These are phyloP conservation scores for Dendrolimus punctatus DNA, from an alignment of 1,140 invertebrate genomes.

Conservation along the genomic window DNA sequence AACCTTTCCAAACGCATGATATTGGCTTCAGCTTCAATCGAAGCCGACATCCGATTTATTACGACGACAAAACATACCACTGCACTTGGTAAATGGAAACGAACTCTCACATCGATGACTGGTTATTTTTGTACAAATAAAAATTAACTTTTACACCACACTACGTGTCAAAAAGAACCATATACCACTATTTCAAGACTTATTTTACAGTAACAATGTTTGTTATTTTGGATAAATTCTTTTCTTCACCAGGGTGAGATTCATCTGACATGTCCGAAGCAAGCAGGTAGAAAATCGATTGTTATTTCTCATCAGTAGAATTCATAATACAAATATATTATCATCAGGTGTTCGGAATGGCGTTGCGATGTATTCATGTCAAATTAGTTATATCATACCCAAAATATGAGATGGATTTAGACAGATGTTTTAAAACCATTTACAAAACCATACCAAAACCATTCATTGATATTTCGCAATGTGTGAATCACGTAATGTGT, in stretches of 20 bases:
- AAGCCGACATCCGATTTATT: too few species aligned
- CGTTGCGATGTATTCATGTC: slow-evolving; percentile 7
- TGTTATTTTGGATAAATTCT: slow-evolving; percentile 41
- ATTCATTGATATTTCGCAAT: too few species aligned
- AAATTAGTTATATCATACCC: slow-evolving; percentile 15
- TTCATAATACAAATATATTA: slow-evolving; percentile 27
- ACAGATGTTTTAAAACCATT: too few species aligned
- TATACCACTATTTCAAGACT: background rate
- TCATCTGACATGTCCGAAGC: slow-evolving; percentile 36
- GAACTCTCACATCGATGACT: slow-evolving; percentile 48
- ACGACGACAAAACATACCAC: too few species aligned
- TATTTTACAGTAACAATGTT: background rate
- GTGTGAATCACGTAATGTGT: too few species aligned
- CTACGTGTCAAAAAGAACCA: background rate
- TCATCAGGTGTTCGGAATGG: slow-evolving; percentile 14
- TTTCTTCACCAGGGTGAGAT: slow-evolving; percentile 45
- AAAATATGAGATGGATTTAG: too few species aligned
- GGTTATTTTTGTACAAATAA: slow-evolving; percentile 56
- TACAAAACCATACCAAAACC: too few species aligned
- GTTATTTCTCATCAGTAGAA: slow-evolving; percentile 34
- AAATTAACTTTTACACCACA: background rate
- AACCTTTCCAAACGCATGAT: too few species aligned
- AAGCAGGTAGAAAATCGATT: slow-evolving; percentile 62
- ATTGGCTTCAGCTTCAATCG: too few species aligned
- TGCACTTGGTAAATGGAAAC: too few species aligned